phyloP scores from a whole-genome alignment of 2,797 vertebrate genomes.

The Fistularia tabacaria region DNA sequence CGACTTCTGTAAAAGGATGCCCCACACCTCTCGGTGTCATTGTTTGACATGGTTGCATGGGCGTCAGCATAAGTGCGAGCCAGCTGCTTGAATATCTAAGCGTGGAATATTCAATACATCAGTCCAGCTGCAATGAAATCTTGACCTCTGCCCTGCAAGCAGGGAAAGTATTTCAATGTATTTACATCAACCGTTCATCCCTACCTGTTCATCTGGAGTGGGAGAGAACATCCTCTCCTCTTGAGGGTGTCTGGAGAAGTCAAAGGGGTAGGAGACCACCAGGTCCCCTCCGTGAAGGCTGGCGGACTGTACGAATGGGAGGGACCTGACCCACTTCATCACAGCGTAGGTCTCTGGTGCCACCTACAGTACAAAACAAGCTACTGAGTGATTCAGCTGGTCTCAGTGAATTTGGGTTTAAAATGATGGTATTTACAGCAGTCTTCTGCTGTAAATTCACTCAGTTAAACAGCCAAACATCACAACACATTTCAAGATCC shows the following conservation, averaged over 20 bases:
- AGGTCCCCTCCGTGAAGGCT: slow-evolving; percentile 96
- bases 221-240: slow-evolving; percentile 92
- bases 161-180: neutral
- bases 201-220: slow-evolving; percentile 92
- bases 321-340: slow-evolving; percentile 91
- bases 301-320: slow-evolving; percentile 91
- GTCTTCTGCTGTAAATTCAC: too few relatives aligned
- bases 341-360: slow-evolving; percentile 94
- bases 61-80: slow-evolving; percentile 88
- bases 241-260: slow-evolving; percentile 85
- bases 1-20: slow-evolving; percentile 83
- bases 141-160: neutral
- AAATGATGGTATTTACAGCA: too few relatives aligned
- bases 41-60: slow-evolving; percentile 89
- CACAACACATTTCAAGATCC: neutral
- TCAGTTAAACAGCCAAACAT: neutral
- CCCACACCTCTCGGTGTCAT: slow-evolving; percentile 86
- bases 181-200: neutral
- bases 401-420: neutral
- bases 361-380: slow-evolving; percentile 73
- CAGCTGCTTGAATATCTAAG: slow-evolving; percentile 87
- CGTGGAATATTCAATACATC: neutral
- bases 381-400: neutral
- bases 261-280: slow-evolving; percentile 94
- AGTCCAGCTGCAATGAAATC: neutral